A percentile compares a stretch with the other conserved stretches of the same genome.
phyloP scores from a whole-genome alignment of 1,140 invertebrate species.

The Trichonephila clavipes region DNA sequence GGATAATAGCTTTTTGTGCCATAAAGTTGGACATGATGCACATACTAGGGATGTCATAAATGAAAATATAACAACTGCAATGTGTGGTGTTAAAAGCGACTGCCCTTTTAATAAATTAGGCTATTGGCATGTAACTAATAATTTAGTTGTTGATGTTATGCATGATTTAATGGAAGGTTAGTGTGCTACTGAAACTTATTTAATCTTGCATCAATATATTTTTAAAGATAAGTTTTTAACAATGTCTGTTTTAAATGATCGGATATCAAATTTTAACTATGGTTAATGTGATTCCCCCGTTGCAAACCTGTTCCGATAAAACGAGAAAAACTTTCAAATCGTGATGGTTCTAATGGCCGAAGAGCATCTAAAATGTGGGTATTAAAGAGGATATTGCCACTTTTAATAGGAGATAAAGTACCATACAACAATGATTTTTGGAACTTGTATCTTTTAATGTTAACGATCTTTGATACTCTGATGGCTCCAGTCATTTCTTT shows the following conservation, averaged over 20 bases:
- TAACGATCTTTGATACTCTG: no score
- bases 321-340: background rate
- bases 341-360: constrained; percentile 1
- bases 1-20: no score
- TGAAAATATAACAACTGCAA: background rate
- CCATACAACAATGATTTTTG: background rate
- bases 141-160: no score
- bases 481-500: no score
- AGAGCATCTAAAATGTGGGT: constrained; percentile 27
- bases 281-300: background rate
- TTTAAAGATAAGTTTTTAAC: constrained; percentile 15
- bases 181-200: background rate
- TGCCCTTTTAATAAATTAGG: constrained; percentile 1
- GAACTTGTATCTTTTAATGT: no score
- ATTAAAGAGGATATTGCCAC: background rate
- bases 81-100: constrained; percentile 21
- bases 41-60: no score
- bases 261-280: background rate
- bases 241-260: no score
- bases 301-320: no score
- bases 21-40: no score
- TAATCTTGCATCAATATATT: constrained; percentile 27
- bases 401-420: constrained; percentile 12
- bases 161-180: no score
- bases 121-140: background rate